Conservation (phyloP, 2,113 vertebrate genomes). For the Esox niger region DNA sequence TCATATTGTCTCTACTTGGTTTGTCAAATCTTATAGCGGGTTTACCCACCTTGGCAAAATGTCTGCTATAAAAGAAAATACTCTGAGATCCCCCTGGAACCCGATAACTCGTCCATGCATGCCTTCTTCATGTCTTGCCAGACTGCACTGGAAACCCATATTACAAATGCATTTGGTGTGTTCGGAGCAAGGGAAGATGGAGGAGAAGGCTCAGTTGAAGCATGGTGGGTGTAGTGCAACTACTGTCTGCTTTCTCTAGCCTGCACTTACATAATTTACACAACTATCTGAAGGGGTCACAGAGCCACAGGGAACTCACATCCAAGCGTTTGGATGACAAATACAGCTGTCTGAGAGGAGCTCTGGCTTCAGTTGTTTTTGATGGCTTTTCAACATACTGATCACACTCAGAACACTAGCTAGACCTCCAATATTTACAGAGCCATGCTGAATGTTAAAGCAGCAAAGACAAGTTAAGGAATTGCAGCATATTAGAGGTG, state of each 20-base stretch:
- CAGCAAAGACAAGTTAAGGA: conserved; percentile 60
- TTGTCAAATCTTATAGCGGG: no score
- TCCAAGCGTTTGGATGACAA: conserved; percentile 62
- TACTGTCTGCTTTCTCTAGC: conserved; percentile 42
- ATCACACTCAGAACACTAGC: conserved; percentile 24
- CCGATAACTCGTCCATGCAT: conserved; percentile 48
- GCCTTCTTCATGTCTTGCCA: conserved; percentile 54
- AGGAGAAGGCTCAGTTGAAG: conserved; percentile 13
- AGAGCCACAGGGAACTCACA: conserved; percentile 35
- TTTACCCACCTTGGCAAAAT: no score
- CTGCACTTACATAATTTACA: conserved; percentile 74
- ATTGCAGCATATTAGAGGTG: conserved; percentile 66
- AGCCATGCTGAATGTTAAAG: conserved; percentile 52
- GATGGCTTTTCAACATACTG: conserved; percentile 59
- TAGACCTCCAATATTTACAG: conserved; percentile 38
- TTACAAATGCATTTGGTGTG: conserved; percentile 73
- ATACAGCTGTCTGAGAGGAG: conserved; percentile 42
- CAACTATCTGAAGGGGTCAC: conserved; percentile 39
- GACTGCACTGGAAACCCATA: conserved; percentile 50
- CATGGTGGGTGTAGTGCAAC: conserved; percentile 50
- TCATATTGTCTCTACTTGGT: no score
- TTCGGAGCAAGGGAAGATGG: conserved; percentile 24
- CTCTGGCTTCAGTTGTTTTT: conserved; percentile 53
- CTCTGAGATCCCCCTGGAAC: no score
- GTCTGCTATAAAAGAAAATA: no score